Base-by-base conservation (phyloP, 1,140 invertebrate species). In the Meloidogyne chitwoodi region DNA sequence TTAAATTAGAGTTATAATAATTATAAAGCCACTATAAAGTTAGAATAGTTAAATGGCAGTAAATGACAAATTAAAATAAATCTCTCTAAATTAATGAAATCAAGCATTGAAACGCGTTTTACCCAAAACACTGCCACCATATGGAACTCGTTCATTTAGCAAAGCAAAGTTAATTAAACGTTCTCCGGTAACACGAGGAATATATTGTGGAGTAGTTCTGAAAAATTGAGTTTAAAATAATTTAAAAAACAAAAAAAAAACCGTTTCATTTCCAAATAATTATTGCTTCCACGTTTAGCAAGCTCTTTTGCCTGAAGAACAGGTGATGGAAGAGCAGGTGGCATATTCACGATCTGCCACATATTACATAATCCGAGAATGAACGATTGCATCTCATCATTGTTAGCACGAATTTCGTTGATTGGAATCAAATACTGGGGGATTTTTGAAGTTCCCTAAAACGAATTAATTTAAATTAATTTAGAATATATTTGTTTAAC, bases 371-470 rank as follows among this genome's bases (percentile, higher is more conserved):
- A 24, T 1, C 61, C 24, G 16, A 67, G 24, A 34, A 77, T 64
- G 22, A 77, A 77, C 14, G 38, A 8, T 22, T 73, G 71, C 11
- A 73, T 12, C 11, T 73, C 71, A 22, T 63, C 56, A 8, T 73
- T 73, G 41, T 61, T 73, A 16, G 71, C 71, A 3, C 22, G 0
- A 11, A 68, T 29, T 16, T 77, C 62, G 48, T 77, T 78, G 1
- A 77, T 48, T 11, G 67, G 65, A 14, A 77, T 68, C 1, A 69
- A 19, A 16, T 77, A 77, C 8, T 77, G 74, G 10, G 75, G 75
- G 22, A 77, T 66, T 31, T 77, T 77, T 14, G 65, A 26, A 19
- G 76, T 77, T 11, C 76, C 76, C 76, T 78, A 27, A 26, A 77
- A 12, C 6, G 11, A 27, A 29, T 62, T 6, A 12, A 22, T 8